Base-by-base conservation (phyloP, 2,888 invertebrate species). In the Venusia cambrica region DNA sequence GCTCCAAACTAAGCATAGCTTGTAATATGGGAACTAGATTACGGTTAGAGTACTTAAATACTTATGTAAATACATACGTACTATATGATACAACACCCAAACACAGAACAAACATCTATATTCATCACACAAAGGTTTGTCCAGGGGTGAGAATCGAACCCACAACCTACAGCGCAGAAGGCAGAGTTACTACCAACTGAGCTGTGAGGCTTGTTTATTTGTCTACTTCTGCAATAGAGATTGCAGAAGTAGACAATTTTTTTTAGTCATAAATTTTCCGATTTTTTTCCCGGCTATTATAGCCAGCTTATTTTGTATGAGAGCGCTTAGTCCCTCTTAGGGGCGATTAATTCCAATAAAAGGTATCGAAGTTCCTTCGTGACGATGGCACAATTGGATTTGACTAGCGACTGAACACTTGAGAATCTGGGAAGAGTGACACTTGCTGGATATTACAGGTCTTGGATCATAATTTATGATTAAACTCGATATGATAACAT, bases 271-370 rank as follows among this genome's bases (percentile, higher is more conserved):
- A 12, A 10, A 7, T 12, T 10, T 6, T 21, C 11, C 21, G 21
- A n/a, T 9, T 10, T 21, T 21, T 12, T 6, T 1, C 12, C 5
- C 11, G 18, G 7, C 10, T 9, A 4, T 2, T 5, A 9, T 13
- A 3, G n/a, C n/a, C 21, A 30, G 14, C 21, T 4, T 21, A 2
- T 9, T 7, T 16, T 11, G 5, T 26, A 26, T 12, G 7, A 8
- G 8, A 24, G 14, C 22, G n/a, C 3, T 71, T 74, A 74, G 78
- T 73, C 61, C 73, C 71, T 72, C 73, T 78, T 76, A 76, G 73
- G 60, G 61, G 51, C 73, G 75, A 75, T 78, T 73, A 74, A 68
- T 42, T 49, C 51, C 50, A 50, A 40, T 57, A 66, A 68, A 67
- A 65, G 53, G 56, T 57, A 58, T 45, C 55, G 46, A 28, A 51